Evolutionary conservation across 2,888 invertebrate genomes (phyloP), one percentile per base, ranked within the genome.

Genomic region (Acleris emargana): DNA sequence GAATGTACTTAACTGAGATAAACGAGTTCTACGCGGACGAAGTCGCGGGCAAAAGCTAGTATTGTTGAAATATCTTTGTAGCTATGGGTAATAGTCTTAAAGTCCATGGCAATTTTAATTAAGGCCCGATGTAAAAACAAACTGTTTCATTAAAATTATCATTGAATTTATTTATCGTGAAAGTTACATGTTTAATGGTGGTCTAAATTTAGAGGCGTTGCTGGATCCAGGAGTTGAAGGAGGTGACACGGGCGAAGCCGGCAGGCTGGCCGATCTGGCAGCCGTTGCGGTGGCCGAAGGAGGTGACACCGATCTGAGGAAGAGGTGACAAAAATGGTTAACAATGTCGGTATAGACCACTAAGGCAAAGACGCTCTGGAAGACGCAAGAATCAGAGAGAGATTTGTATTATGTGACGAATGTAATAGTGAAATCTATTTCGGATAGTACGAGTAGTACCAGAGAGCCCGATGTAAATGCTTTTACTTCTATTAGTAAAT

Each of bases 271-370:
- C 52, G 13, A n/a, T 20, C 55, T 59, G 9, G 84, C 88, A 61
- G 81, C 84, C 25, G 88, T 86, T 13, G 84, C 84, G 18, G 84
- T 82, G 51, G 82, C 88, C 58, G 77, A 83, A 16, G 76, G 81
- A 59, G 77, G 86, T 72, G 87, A 82, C 62, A 81, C 90, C 77
- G 77, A 87, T 57, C 82, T 86, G 64, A 13, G 13, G 13, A 9
- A 88, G 85, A 53, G 2, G 17, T 17, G 3, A 11, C 9, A 52
- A 32, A 25, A 32, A 25, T 5, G 5, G 9, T 25, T 20, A 49
- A 18, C 9, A 20, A n/a, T 49, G 20, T 11, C 17, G 17, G 18
- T 4, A 17, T 49, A 11, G 6, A 7, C 43, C 0, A 18, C 6
- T 49, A 6, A 1, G 17, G 13, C 17, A 49, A 20, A 13, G 18